These are phyloP conservation scores for Pipistrellus pipistrellus DNA, from an alignment of 2,797 vertebrate species.

Conservation along the genomic window DNA sequence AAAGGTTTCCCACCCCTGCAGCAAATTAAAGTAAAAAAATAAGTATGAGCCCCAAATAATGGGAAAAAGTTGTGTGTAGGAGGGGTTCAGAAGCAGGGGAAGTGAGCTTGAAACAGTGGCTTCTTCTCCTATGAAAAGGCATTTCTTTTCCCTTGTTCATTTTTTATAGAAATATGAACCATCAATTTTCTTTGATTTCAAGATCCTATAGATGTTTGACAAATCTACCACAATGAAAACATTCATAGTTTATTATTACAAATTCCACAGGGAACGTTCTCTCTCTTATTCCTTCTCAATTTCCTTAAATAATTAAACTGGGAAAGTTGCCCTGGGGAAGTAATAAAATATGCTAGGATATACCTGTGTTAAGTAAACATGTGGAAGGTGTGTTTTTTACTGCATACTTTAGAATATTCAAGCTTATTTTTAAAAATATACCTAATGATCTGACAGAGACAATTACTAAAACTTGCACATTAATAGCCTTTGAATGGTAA, in stretches of 20 bases:
- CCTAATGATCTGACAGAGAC: constrained; percentile 69
- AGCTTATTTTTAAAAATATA: constrained; percentile 32
- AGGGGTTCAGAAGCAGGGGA: not conserved
- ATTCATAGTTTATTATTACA: constrained; percentile 79
- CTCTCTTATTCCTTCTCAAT: constrained; percentile 62
- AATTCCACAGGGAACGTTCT: constrained; percentile 68
- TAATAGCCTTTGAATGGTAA: constrained; percentile 68
- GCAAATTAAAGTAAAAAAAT: not conserved
- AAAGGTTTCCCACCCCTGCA: too few species aligned
- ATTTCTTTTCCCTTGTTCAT: constrained; percentile 70
- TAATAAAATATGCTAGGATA: constrained; percentile 60
- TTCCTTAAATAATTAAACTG: constrained; percentile 78
- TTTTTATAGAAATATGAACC: constrained; percentile 71
- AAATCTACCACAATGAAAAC: constrained; percentile 73
- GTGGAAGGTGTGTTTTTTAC: constrained; percentile 14
- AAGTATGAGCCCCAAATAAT: not conserved
- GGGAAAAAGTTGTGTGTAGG: not conserved
- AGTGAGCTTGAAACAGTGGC: not conserved
- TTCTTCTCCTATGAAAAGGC: constrained; percentile 61
- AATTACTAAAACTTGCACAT: constrained; percentile 65
- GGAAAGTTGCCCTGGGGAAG: constrained; percentile 61
- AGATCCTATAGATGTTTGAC: constrained; percentile 74
- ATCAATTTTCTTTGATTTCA: constrained; percentile 75
- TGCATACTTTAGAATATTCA: constrained; percentile 60
- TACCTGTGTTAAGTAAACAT: constrained; percentile 67